phyloP scores from a whole-genome alignment of 2,888 invertebrate genomes.

The Leucoma salicis region DNA sequence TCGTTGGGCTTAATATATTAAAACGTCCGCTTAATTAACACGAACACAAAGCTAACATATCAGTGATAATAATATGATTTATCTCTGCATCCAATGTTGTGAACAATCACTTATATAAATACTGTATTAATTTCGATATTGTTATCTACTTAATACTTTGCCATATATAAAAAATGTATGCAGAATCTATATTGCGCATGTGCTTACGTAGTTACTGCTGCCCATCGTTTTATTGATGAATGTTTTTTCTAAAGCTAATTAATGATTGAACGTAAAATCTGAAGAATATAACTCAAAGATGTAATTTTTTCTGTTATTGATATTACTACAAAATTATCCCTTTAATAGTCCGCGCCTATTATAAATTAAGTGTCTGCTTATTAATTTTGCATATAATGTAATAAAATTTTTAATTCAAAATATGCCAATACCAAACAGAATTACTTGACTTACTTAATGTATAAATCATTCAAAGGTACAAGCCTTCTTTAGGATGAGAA shows the following conservation, averaged over 20 bases:
- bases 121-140: constrained; percentile 22
- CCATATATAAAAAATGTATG: constrained; percentile 6
- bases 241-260: too few species aligned
- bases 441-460: too few species aligned
- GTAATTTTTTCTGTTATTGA: neutral
- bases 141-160: constrained; percentile 17
- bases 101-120: constrained; percentile 15
- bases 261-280: constrained; percentile 12
- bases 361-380: too few species aligned
- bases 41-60: constrained; percentile 24
- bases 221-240: too few species aligned
- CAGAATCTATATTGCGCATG: constrained; percentile 13
- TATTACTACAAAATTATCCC: too few species aligned
- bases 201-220: too few species aligned
- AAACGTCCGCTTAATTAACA: constrained; percentile 31
- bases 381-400: too few species aligned
- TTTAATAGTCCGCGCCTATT: too few species aligned
- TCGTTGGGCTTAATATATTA: constrained; percentile 14
- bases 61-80: constrained; percentile 15
- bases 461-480: too few species aligned
- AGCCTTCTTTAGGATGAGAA: too few species aligned
- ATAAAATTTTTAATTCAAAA: too few species aligned
- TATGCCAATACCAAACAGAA: too few species aligned
- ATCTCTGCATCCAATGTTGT: constrained; percentile 10
- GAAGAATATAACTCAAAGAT: neutral